phyloP scores from a whole-genome alignment of 1,140 invertebrate genomes.

The Drosophila prosaltans region DNA sequence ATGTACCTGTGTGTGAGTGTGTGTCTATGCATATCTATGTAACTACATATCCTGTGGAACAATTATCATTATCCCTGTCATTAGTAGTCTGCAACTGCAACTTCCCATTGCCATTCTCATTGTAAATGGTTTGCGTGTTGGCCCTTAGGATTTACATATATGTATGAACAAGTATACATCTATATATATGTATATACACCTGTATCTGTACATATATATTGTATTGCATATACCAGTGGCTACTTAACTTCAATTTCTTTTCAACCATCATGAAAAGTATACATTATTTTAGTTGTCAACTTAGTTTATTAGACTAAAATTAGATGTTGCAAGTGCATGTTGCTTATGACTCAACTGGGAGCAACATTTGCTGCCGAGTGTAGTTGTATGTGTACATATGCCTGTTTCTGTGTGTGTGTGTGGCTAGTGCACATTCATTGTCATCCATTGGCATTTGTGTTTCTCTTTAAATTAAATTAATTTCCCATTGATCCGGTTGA shows the following conservation, averaged over 20 bases:
- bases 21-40: not conserved
- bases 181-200: too few relatives aligned
- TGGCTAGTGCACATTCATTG: not conserved
- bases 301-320: not conserved
- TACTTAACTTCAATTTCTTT: not conserved
- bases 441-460: not conserved
- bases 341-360: not conserved
- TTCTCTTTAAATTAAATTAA: constrained; percentile 4
- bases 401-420: too few relatives aligned
- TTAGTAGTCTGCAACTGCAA: not conserved
- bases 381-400: not conserved
- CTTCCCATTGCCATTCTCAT: not conserved
- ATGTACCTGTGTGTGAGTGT: not conserved
- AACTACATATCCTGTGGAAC: not conserved
- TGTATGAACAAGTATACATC: not conserved
- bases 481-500: not conserved
- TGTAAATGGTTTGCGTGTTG: not conserved
- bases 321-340: constrained; percentile 1
- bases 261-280: too few relatives aligned
- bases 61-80: constrained; percentile 5
- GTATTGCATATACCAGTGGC: too few relatives aligned
- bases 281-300: not conserved
- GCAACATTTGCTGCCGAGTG: not conserved
- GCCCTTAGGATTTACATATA: not conserved
- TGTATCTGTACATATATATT: too few relatives aligned